Conservation (phyloP, 2,888 invertebrate genomes). For the Drosophila glabriapex region DNA sequence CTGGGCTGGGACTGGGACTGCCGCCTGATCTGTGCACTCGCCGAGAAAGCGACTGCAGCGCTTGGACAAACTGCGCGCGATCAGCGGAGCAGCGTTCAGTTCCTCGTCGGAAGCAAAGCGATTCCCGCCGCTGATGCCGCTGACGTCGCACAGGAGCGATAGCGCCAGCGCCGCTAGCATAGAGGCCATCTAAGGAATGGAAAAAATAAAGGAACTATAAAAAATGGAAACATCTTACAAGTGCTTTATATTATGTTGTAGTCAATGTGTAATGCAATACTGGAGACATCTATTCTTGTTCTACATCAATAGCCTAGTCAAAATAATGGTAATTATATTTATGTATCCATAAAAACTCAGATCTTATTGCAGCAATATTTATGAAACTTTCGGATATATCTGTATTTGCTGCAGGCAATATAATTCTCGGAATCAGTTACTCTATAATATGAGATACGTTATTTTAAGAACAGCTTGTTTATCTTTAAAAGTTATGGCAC, state of each 20-base stretch:
- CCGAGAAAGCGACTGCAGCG: constrained; percentile 51
- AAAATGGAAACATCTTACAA: neutral
- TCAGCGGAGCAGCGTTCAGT: constrained; percentile 23
- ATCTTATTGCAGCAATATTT: no score
- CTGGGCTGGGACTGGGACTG: neutral
- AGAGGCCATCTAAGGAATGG: constrained; percentile 47
- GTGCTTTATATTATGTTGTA: neutral
- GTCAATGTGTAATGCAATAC: neutral
- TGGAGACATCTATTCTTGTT: neutral
- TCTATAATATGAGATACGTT: neutral
- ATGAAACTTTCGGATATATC: neutral
- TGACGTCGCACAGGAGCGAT: constrained; percentile 50
- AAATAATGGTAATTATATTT: neutral
- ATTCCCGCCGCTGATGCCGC: constrained; percentile 40
- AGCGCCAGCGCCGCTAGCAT: constrained; percentile 64
- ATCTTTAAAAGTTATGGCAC: neutral
- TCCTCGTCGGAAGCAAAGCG: constrained; percentile 52
- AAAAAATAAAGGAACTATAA: neutral
- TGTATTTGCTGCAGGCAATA: neutral
- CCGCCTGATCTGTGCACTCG: constrained; percentile 27
- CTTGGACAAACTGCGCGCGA: constrained; percentile 24
- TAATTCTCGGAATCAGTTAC: neutral
- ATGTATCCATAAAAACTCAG: no score
- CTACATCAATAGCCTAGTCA: neutral
- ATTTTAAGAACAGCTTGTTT: neutral